Evolutionary conservation across 2,113 vertebrate species (phyloP).

Genomic region (Gavialis gangeticus): DNA sequence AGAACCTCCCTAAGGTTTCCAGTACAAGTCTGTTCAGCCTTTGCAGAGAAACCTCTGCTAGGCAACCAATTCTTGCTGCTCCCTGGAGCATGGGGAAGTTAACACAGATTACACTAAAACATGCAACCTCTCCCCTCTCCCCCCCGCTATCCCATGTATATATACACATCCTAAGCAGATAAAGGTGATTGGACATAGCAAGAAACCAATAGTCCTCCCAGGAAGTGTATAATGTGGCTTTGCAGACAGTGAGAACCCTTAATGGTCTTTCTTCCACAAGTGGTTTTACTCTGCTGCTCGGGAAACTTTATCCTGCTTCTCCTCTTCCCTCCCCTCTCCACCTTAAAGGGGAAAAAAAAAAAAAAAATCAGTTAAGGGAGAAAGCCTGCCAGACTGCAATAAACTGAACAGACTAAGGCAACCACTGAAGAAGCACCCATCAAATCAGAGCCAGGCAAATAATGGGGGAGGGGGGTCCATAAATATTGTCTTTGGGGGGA

Average conservation of each 20-base stretch:
- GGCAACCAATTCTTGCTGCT: slow-evolving; percentile 16
- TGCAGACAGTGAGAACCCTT: background rate
- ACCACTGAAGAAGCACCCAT: background rate
- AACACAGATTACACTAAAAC: no score
- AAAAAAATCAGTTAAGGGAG: background rate
- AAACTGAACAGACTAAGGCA: background rate
- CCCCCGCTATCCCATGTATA: no score
- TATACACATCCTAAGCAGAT: background rate
- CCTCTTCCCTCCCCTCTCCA: background rate
- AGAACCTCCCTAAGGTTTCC: background rate
- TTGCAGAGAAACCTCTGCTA: background rate
- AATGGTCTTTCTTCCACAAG: background rate
- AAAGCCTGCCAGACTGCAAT: background rate
- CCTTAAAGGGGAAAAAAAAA: background rate
- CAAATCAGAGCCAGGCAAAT: background rate
- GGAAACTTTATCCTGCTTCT: background rate
- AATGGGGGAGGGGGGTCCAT: background rate
- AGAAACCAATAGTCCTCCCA: no score
- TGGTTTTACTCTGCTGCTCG: background rate
- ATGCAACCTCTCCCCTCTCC: no score
- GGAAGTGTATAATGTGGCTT: background rate
- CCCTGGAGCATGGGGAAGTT: background rate
- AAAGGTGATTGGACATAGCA: background rate
- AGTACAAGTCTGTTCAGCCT: background rate
- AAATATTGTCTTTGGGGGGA: background rate